Evolutionary conservation across 2,888 invertebrate genomes (phyloP), one percentile per base, ranked within the genome.

Genomic region (Philonicus albiceps): DNA sequence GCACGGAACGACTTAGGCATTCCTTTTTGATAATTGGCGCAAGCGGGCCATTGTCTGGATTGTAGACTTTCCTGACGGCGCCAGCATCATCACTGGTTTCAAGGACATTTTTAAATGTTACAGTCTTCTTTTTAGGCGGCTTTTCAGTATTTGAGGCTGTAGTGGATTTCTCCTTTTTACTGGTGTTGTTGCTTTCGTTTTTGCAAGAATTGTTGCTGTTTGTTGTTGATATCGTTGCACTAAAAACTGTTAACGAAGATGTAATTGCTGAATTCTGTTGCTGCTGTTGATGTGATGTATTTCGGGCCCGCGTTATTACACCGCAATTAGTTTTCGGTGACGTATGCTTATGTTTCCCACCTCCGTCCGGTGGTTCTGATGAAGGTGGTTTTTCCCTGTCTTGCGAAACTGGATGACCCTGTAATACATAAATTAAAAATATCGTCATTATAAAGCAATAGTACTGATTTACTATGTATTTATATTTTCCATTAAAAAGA

Each of bases 11-110:
- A 84, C 94, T 92, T 85, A 93, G 91, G 87, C 94, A 94, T 88
- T 94, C 94, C 91, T 94, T 94, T 91, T 95, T 95, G 89, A 95
- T 95, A 85, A 95, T 95, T 83, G 95, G 94, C 85, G 94, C 93
- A 86, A 94, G 92, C 73, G 94, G 94, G 85, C 93, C 93, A 90
- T 94, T 94, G 88, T 93, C 94, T 87, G 94, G 93, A 91, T 94
- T 95, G 78, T 93, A 92, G 88, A 94, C 92, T 89, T 93, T 94
- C 90, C 94, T 94, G 6, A 94, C 91, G 43, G 94, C 93, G 88
- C 94, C 93, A 89, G 93, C 93, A 90, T 94, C 94, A 91, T 94
- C 94, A 90, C 94, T 94, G 88, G 94, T 94, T 90, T 94, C 94
- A 49, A 91, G 90, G 87, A 94, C 94, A 89, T 94, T 94, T 88